A percentile compares a stretch with the other conserved stretches of the same genome.
Conservation (phyloP, 2,888 invertebrate species). For the Agrochola circellaris region DNA sequence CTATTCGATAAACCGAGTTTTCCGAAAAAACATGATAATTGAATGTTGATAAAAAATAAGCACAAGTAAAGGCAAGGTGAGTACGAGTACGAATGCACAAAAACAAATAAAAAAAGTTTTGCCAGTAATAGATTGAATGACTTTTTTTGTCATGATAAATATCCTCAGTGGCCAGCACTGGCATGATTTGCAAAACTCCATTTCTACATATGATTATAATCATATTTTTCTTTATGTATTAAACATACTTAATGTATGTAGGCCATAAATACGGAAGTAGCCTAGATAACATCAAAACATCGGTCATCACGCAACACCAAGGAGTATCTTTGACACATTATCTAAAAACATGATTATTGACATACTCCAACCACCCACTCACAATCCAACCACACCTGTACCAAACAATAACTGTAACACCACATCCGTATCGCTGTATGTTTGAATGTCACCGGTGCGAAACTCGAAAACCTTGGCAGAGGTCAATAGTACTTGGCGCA, state of each 20-base stretch:
- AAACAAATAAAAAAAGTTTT: neutral
- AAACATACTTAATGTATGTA: neutral
- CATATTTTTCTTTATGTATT: neutral
- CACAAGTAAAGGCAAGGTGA: neutral
- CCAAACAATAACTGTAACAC: constrained; percentile 55
- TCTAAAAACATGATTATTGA: constrained; percentile 6
- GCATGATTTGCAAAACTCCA: neutral
- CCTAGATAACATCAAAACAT: neutral
- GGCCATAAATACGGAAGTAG: constrained; percentile 18
- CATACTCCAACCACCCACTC: constrained; percentile 27
- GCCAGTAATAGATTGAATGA: neutral
- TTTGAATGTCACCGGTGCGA: constrained; percentile 76
- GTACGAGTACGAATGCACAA: neutral
- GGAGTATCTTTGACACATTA: neutral
- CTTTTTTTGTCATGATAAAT: neutral
- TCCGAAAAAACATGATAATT: neutral
- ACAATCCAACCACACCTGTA: constrained; percentile 16
- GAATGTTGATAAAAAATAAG: neutral
- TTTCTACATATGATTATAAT: neutral
- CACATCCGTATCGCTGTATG: constrained; percentile 78
- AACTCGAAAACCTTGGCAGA: constrained; percentile 79
- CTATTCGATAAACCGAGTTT: neutral
- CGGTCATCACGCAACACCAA: neutral
- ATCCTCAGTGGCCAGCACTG: neutral
- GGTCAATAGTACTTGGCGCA: constrained; percentile 75